Conservation (phyloP, 1,140 invertebrate species). For the Chironomus striatipennis region DNA sequence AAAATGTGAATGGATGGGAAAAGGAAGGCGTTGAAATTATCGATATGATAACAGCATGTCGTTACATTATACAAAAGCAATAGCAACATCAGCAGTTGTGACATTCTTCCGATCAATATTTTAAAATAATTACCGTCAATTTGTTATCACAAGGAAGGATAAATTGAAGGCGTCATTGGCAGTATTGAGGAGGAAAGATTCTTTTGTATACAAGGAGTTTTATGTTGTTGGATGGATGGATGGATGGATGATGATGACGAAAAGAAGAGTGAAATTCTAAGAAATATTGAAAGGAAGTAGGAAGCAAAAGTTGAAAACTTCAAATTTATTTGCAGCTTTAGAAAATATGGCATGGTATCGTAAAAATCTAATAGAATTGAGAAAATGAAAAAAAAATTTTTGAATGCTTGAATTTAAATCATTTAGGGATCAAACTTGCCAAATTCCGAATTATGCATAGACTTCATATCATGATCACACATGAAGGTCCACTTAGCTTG, state of each 20-base stretch:
- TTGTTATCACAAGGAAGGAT: conserved; percentile 16
- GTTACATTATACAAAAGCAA: background rate
- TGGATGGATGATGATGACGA: background rate
- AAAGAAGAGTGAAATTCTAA: background rate
- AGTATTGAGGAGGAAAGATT: background rate
- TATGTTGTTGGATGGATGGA: background rate
- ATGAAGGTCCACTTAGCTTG: too few species aligned
- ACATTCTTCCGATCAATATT: conserved; percentile 21
- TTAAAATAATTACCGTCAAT: conserved; percentile 20
- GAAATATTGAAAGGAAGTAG: background rate
- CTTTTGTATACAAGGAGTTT: background rate
- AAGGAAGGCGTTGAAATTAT: conserved; percentile 4
- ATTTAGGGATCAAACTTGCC: too few species aligned
- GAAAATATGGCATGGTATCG: too few species aligned
- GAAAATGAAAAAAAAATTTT: too few species aligned
- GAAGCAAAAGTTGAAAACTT: background rate
- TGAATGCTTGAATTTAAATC: too few species aligned
- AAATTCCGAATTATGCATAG: too few species aligned
- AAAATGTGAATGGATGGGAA: background rate
- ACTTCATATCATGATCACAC: too few species aligned
- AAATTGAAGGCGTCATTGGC: background rate
- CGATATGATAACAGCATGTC: conserved; percentile 14
- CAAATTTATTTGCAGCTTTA: background rate
- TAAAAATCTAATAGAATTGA: too few species aligned
- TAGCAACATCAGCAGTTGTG: background rate